These are phyloP conservation scores for Drosophila robusta DNA, from an alignment of 2,888 invertebrate genomes.

Conservation along the genomic window DNA sequence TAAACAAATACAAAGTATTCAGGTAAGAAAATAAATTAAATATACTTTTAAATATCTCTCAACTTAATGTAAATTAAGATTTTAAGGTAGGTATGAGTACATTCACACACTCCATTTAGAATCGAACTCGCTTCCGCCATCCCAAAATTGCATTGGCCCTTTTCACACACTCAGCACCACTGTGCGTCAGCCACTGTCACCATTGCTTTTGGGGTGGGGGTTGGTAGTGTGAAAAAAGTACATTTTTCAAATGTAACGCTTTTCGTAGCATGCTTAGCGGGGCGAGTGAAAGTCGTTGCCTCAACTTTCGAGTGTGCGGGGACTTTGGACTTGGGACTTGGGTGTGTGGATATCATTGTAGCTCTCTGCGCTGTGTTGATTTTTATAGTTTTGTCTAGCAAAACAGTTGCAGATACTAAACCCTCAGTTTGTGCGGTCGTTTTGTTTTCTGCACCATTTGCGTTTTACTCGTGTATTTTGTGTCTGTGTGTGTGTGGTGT, in stretches of 20 bases:
- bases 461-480: constrained; percentile 33
- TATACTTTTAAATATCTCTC: no score
- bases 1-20: no score
- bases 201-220: background rate
- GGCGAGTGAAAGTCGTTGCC: constrained; percentile 65
- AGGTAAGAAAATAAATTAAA: no score
- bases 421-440: constrained; percentile 68
- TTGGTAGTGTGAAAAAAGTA: constrained; percentile 68
- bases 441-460: constrained; percentile 83
- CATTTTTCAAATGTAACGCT: constrained; percentile 82
- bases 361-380: constrained; percentile 64
- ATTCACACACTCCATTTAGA: no score
- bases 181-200: constrained; percentile 24
- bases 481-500: constrained; percentile 37
- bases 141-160: background rate
- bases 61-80: no score
- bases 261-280: constrained; percentile 65
- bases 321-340: constrained; percentile 11
- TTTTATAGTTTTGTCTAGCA: constrained; percentile 70
- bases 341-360: constrained; percentile 44
- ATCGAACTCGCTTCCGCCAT: no score
- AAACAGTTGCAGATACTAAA: constrained; percentile 57
- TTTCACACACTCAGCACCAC: constrained; percentile 3
- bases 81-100: no score
- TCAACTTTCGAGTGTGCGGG: constrained; percentile 31